A percentile compares a stretch with the other conserved stretches of the same genome.
Evolutionary conservation across 2,113 vertebrate genomes (phyloP).

Genomic region (Halichoerus grypus): DNA sequence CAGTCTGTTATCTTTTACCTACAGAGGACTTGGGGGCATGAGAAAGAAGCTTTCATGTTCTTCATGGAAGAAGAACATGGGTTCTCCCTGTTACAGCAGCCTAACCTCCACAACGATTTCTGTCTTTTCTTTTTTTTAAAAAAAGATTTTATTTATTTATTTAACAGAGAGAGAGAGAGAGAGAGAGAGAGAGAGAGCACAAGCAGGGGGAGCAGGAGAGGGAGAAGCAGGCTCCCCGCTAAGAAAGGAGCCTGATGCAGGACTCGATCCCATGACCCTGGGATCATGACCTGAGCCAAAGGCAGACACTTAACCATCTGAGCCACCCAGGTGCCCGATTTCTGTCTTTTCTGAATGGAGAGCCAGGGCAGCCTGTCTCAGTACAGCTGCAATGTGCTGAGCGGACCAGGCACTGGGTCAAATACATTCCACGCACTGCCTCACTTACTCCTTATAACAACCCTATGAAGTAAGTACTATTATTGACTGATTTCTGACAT

Average conservation of each 20-base stretch:
- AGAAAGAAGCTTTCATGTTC: not conserved
- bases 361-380: not conserved
- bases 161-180: too few relatives aligned
- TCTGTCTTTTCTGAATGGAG: not conserved
- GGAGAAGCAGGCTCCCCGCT: too few relatives aligned
- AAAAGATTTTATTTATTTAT: too few relatives aligned
- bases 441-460: not conserved
- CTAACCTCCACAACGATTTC: not conserved
- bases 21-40: not conserved
- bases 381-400: not conserved
- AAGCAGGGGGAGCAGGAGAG: too few relatives aligned
- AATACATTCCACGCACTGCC: too few relatives aligned
- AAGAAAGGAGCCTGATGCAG: too few relatives aligned
- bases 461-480: not conserved
- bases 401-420: not conserved
- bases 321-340: not conserved
- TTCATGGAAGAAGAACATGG: not conserved
- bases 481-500: not conserved
- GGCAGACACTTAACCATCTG: too few relatives aligned
- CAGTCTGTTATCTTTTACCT: not conserved
- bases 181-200: too few relatives aligned
- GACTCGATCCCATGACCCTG: too few relatives aligned
- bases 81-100: not conserved
- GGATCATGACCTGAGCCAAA: too few relatives aligned
- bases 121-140: not conserved